Evolutionary conservation across 2,797 vertebrate species (phyloP).

Genomic region (Bucorvus abyssinicus): DNA sequence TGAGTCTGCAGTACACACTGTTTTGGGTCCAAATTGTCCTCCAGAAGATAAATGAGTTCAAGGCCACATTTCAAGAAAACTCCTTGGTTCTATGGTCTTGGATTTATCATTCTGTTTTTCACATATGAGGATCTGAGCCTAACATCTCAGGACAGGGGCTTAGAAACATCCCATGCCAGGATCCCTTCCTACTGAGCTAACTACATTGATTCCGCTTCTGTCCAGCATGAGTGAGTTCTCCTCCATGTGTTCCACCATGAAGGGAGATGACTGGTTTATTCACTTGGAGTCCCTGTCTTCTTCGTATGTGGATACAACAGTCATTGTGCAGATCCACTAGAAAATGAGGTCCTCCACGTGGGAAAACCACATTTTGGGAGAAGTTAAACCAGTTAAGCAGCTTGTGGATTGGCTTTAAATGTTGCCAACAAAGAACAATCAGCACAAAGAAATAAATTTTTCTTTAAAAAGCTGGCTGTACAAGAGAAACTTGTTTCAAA

Average conservation of each 20-base stretch:
- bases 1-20: background rate
- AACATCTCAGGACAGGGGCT: background rate
- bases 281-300: background rate
- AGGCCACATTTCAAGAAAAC: background rate
- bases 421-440: background rate
- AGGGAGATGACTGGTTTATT: background rate
- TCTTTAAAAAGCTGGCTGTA: background rate
- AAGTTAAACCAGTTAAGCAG: background rate
- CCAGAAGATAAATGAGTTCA: background rate
- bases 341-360: background rate
- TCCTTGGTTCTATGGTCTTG: background rate
- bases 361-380: background rate
- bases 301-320: background rate
- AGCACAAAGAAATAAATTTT: background rate
- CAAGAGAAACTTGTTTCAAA: background rate
- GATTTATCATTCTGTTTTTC: background rate
- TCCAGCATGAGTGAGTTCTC: background rate
- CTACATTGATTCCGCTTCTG: background rate
- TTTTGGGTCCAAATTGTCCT: background rate
- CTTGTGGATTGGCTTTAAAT: background rate
- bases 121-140: background rate
- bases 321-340: background rate
- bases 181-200: background rate
- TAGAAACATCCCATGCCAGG: background rate
- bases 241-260: background rate